phyloP scores from a whole-genome alignment of 2,113 vertebrate genomes.

The Corydoras maculifer region DNA sequence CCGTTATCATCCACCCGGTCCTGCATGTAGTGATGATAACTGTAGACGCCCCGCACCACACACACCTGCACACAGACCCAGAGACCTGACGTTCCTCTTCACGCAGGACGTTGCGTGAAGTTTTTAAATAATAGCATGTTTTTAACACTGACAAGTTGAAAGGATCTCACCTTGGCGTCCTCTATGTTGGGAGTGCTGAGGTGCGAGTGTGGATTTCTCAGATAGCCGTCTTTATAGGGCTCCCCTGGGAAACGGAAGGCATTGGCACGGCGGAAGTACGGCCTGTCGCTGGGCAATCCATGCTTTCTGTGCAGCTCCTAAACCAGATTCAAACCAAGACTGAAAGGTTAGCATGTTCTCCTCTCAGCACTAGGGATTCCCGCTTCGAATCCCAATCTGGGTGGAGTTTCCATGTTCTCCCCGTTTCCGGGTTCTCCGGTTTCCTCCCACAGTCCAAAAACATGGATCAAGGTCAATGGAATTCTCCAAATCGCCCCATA shows the following conservation, averaged over 20 bases:
- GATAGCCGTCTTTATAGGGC: slow-evolving; percentile 81
- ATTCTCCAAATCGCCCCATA: too few relatives aligned
- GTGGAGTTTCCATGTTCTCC: too few relatives aligned
- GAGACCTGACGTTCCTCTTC: neutral
- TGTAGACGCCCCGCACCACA: slow-evolving; percentile 80
- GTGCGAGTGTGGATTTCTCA: slow-evolving; percentile 79
- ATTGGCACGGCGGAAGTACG: slow-evolving; percentile 83
- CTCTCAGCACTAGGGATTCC: too few relatives aligned
- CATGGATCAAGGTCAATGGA: too few relatives aligned
- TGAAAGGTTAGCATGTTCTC: too few relatives aligned
- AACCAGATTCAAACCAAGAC: too few relatives aligned
- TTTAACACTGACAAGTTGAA: too few relatives aligned
- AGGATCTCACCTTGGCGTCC: slow-evolving; percentile 64
- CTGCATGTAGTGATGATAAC: slow-evolving; percentile 96
- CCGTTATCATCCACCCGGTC: slow-evolving; percentile 83
- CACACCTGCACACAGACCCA: slow-evolving; percentile 57
- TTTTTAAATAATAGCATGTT: too few relatives aligned
- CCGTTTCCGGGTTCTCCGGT: too few relatives aligned
- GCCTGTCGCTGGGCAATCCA: slow-evolving; percentile 74
- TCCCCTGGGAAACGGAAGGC: slow-evolving; percentile 85
- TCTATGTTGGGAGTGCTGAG: slow-evolving; percentile 74
- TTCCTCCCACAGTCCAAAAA: too few relatives aligned
- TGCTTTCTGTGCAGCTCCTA: slow-evolving; percentile 80
- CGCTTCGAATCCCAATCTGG: too few relatives aligned
- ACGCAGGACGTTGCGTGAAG: neutral